These are phyloP conservation scores for Potorous gilbertii DNA, from an alignment of 2,797 vertebrate genomes.

Conservation along the genomic window DNA sequence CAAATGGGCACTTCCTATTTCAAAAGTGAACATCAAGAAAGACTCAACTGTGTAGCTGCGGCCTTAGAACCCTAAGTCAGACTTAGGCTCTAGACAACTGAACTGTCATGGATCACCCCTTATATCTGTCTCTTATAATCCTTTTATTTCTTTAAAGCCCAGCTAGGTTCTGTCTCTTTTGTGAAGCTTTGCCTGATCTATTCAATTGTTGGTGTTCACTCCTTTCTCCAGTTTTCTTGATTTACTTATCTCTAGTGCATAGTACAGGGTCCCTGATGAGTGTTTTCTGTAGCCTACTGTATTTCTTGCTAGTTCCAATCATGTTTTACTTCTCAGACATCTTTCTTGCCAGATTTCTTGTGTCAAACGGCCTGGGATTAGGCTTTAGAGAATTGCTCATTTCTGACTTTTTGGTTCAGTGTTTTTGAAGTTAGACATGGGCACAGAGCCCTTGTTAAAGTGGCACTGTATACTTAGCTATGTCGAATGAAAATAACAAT, in stretches of 20 bases:
- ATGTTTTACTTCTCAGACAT: not conserved
- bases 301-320: not conserved
- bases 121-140: not conserved
- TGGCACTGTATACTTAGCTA: not conserved
- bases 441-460: not conserved
- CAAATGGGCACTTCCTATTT: not conserved
- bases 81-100: not conserved
- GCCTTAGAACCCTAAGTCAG: not conserved
- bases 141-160: not conserved
- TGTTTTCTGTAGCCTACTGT: not conserved
- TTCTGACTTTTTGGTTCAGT: not conserved
- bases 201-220: not conserved
- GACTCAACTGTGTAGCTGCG: not conserved
- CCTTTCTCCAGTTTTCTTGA: not conserved
- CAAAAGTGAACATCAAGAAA: not conserved
- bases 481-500: not conserved
- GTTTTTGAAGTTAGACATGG: not conserved
- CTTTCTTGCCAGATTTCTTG: not conserved
- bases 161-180: not conserved
- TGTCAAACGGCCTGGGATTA: not conserved
- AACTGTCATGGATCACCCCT: not conserved
- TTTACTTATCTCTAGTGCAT: not conserved
- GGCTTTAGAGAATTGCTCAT: not conserved
- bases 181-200: not conserved
- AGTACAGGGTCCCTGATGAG: not conserved